Evolutionary conservation across 1,140 invertebrate genomes (phyloP), one percentile per base, ranked within the genome.

Genomic region (Phymorhynchus buccinoides): DNA sequence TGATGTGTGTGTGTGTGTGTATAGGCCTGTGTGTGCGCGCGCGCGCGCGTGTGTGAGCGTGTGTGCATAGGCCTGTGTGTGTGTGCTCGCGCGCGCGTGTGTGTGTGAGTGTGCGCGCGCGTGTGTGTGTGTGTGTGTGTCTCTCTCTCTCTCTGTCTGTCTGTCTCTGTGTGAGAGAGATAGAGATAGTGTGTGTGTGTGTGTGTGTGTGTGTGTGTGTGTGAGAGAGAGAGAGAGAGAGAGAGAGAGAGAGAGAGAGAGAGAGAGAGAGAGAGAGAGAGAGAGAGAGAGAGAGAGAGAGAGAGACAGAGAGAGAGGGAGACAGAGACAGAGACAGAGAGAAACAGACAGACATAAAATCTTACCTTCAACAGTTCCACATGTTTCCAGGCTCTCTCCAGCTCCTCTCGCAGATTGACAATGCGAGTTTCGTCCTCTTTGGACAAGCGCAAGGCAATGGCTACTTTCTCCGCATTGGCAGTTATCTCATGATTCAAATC

Each of bases 361-460:
- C 56, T 27, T 75, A 79, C 77, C 37, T 79, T 41, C 37, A 79
- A 56, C 48, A 30, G 32, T 22, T 79, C 66, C 37, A 83, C 81
- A 9, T 71, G 27, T 41, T 83, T 83, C 81, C 81, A 83, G 16
- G 81, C 81, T 44, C 44, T 73, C 27, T 83, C 81, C 39, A 41
- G 30, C 27, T 83, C 81, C 27, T 73, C 32, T 32, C 12, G 41
- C 4, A 83, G 81, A 18, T 1, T 83, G 62, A n/a, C 32, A 37
- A 83, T 83, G 41, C 35, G 37, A 66, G 62, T 6, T 44, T 71
- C 30, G 39, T 83, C 81, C 9, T 83, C 81, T 41, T 71, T 44
- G 37, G 81, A 83, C 62, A 83, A 39, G 1, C 30, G 7, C 1
- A 83, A 14, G 37, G 81, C 81, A 16, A 66, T 71, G 35, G 37